These are phyloP conservation scores for Drosophila nannoptera DNA, from an alignment of 1,140 invertebrate genomes.

Conservation along the genomic window DNA sequence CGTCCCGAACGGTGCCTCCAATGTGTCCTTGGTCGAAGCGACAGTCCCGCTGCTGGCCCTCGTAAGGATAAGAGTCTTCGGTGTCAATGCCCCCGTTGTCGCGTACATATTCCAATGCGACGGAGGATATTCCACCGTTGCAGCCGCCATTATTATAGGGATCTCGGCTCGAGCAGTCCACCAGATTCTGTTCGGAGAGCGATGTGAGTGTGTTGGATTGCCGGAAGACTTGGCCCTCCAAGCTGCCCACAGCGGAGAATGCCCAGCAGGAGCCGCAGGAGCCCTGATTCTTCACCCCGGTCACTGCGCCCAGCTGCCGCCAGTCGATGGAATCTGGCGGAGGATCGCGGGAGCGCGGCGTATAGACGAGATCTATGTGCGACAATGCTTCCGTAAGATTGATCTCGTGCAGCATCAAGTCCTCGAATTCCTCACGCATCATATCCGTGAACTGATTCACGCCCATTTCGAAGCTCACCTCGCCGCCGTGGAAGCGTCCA, in stretches of 20 bases:
- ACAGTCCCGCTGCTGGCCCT: conserved; percentile 81
- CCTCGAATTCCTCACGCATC: conserved; percentile 85
- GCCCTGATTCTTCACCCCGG: conserved; percentile 92
- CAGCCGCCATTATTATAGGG: conserved; percentile 90
- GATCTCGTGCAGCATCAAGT: conserved; percentile 88
- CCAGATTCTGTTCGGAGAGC: conserved; percentile 92
- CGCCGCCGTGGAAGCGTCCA: conserved; percentile 82
- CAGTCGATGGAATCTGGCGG: conserved; percentile 17
- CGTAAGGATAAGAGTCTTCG: conserved; percentile 85
- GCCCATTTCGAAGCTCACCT: conserved; percentile 83
- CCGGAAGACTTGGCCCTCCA: conserved; percentile 86
- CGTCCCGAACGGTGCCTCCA: conserved; percentile 12
- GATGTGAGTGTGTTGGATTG: conserved; percentile 84
- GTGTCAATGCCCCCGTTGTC: conserved; percentile 88
- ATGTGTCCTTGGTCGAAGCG: conserved; percentile 8
- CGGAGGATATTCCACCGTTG: conserved; percentile 85
- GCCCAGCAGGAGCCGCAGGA: conserved; percentile 95
- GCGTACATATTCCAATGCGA: conserved; percentile 88
- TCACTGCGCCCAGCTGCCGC: conserved; percentile 87
- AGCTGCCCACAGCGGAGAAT: conserved; percentile 90
- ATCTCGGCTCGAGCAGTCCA: conserved; percentile 89
- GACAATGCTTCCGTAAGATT: conserved; percentile 52
- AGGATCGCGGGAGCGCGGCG: too few species aligned
- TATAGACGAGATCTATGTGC: background rate
- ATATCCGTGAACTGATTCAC: conserved; percentile 91